Evolutionary conservation across 2,888 invertebrate species (phyloP).

Genomic region (Hybos culiciformis): DNA sequence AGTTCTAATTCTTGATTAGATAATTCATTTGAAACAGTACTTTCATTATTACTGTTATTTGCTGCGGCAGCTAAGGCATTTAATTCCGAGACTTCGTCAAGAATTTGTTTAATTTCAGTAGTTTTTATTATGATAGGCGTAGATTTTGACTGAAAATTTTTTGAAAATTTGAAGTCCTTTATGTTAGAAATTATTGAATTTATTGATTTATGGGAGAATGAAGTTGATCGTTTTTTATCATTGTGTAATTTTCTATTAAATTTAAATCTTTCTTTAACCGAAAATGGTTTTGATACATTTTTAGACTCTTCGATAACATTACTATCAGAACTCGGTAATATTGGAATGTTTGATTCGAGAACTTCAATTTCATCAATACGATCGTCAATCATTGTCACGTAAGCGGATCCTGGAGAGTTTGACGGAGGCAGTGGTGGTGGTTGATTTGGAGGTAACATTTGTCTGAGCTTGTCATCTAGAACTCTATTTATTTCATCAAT

Average conservation of each 20-base stretch:
- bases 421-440: neutral
- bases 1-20: neutral
- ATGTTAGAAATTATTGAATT: slow-evolving; percentile 29
- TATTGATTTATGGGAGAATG: slow-evolving; percentile 33
- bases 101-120: slow-evolving; percentile 13
- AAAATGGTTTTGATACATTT: neutral
- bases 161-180: slow-evolving; percentile 28
- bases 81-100: slow-evolving; percentile 12
- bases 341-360: neutral
- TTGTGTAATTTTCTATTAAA: too few relatives aligned
- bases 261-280: neutral
- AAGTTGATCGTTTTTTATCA: slow-evolving; percentile 29
- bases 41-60: neutral
- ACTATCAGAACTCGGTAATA: neutral
- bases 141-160: slow-evolving; percentile 18
- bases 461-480: slow-evolving; percentile 29
- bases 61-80: slow-evolving; percentile 1
- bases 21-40: neutral
- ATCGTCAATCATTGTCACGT: neutral
- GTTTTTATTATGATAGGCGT: too few relatives aligned
- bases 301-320: neutral
- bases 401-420: neutral
- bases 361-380: neutral
- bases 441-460: slow-evolving; percentile 11
- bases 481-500: slow-evolving; percentile 32